Base-by-base conservation (phyloP, 2,888 invertebrate species). In the Desoria tigrina region DNA sequence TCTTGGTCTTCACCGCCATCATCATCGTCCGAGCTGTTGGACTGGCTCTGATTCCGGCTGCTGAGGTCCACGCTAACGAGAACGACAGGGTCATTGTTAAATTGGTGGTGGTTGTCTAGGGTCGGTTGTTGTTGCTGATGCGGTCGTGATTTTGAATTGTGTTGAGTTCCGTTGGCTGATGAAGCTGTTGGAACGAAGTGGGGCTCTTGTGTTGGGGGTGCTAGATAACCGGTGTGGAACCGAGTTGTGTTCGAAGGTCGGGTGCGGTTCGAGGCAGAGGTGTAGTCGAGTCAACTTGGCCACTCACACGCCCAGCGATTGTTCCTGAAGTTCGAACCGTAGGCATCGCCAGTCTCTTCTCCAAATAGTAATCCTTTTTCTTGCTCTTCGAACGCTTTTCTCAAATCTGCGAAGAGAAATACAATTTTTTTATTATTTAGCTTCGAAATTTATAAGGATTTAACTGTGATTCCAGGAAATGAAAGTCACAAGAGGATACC, bases 291-390 rank as follows among this genome's bases (percentile, higher is more conserved):
- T 94, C 94, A 94, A 92, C 93, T 93, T 85, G 94, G 94, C 94
- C 93, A 94, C 83, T 93, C 92, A 84, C 89, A 88, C 82, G 92
- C 92, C 92, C 92, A 93, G 78, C 92, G 88, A 80, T 90, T 91
- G 55, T 63, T 68, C 67, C 72, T 70, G 49, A 67, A 65, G 64
- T 65, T 63, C 42, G 68, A 67, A 62, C 66, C 69, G 60, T 66
- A 68, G 54, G 61, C 75, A 73, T 75, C 73, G 56, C 68, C 71
- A 63, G 61, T 57, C 63, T 70, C 71, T 63, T 75, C 73, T 61
- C 72, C 73, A 57, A 75, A 72, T 63, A 69, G 65, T 69, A 74
- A 71, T 73, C 72, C 73, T 68, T 68, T 67, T 69, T 75, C 70
- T 72, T 74, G 71, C 66, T 75, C 74, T 74, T 75, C 73, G 63